Base-by-base conservation (phyloP, 2,797 vertebrate genomes). In the Helicolenus hilgendorfi region DNA sequence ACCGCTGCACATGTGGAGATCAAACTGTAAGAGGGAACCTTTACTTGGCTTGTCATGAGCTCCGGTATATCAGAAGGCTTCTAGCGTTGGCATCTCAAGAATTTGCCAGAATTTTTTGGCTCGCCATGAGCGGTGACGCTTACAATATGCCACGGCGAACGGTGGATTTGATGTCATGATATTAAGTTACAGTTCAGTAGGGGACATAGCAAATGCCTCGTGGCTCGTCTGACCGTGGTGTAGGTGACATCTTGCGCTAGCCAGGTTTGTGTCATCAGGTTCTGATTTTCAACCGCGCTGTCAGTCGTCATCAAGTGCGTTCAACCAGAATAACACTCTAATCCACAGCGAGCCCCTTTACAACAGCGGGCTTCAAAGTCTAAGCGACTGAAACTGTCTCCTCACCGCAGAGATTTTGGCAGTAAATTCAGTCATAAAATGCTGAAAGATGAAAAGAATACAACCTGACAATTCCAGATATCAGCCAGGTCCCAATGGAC, bases 131-230 rank as follows among this genome's bases (percentile, higher is more conserved):
- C 33, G 1, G 53, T 58, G 72, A 69, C 68, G 71, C 59, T 79
- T 41, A 3, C 53, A 59, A 31, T 59, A 20, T 82, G 80, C 87
- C 58, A 41, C 2, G 5, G 33, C 15, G 26, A 73, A 60, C 31
- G 27, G 29, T 3, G 59, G 83, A 85, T 91, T 90, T 83, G 77
- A 92, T 92, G 85, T 85, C 75, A 18, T 24, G 36, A 84, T 92
- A 91, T 95, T 82, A 56, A 26, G 79, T 95, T 94, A 91, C 86
- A 74, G 72, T 81, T 89, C 81, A 69, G 22, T 11, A 67, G 84
- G 62, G 60, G 84, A 72, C 71, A 49, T 15, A 64, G 55, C 56
- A 1, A 72, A 55, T 64, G 27, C 72, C 73, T 81, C 36, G 49
- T 63, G 71, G 72, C 67, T 86, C 26, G 45, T 70, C 67, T 80